Evolutionary conservation across 2,797 vertebrate genomes (phyloP).

Genomic region (Hypotaenidia okinawae): DNA sequence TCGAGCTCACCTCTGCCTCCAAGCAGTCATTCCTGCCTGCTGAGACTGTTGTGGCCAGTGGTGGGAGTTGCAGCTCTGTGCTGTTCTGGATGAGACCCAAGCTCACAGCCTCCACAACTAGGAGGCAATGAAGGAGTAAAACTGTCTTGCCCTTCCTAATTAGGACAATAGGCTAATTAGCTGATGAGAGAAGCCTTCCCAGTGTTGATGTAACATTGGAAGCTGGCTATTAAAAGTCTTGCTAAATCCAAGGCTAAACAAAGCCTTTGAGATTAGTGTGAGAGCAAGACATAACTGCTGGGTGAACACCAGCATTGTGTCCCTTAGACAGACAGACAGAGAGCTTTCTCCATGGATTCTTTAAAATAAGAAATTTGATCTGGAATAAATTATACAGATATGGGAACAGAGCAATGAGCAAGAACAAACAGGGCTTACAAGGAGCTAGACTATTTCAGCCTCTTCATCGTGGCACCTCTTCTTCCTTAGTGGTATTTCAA

Average conservation of each 20-base stretch:
- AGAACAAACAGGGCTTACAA: not conserved
- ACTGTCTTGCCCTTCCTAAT: not conserved
- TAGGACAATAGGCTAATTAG: not conserved
- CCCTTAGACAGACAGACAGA: not conserved
- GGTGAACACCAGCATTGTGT: not conserved
- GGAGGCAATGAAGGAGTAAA: not conserved
- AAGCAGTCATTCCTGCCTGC: not conserved
- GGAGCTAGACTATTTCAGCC: not conserved
- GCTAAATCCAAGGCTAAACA: not conserved
- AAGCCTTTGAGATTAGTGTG: not conserved
- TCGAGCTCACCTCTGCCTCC: not conserved
- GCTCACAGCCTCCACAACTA: not conserved
- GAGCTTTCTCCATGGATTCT: not conserved
- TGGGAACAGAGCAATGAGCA: not conserved
- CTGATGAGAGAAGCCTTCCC: not conserved
- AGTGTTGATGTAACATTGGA: not conserved
- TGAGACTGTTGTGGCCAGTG: not conserved
- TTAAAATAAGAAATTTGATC: constrained; percentile 29
- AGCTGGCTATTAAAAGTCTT: constrained; percentile 11
- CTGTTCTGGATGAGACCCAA: not conserved
- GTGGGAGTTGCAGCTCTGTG: not conserved
- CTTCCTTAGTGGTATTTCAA: not conserved
- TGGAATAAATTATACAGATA: constrained; percentile 16
- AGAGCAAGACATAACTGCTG: not conserved
- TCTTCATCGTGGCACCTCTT: constrained; percentile 3